Evolutionary conservation across 2,797 vertebrate genomes (phyloP), one percentile per base, ranked within the genome.

Genomic region (Pipistrellus nathusii): DNA sequence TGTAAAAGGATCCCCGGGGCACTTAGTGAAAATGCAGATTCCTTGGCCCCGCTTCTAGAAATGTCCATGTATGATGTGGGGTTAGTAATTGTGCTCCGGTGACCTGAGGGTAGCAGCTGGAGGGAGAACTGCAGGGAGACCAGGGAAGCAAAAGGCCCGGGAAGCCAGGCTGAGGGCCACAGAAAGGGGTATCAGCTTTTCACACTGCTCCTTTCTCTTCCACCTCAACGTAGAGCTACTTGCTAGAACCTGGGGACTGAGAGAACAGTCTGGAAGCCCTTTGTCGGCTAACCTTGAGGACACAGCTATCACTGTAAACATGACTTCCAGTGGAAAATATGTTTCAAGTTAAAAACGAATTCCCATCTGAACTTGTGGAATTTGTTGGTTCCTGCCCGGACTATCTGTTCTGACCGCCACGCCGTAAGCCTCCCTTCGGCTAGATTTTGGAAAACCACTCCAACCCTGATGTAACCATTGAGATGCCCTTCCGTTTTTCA

Each of bases 311-410:
- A 73, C n/a, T 88, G 59, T 41, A 51, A 88, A 84, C 6, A 13
- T 8, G 21, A 64, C 62, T 89, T 85, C 84, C 68, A 75, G 23
- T 68, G 32, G 86, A 89, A 96, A 55, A 85, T 53, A 11, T 92
- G 20, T 83, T 89, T 80, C 46, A 21, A 71, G 38, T 59, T 95
- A 82, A 93, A 89, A 68, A 48, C 9, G 4, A 78, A 82, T 90
- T 93, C 23, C 72, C 25, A 86, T 72, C 27, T 82, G 78, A 93
- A 68, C 51, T 21, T 90, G 76, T 35, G 55, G 41, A 57, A 76
- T 90, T 75, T 46, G 0, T 38, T 30, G 57, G 11, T 62, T 83
- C 64, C 75, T 84, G 15, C 68, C 17, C 18, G 68, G 14, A 41
- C 62, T 53, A 17, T 41, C 32, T 68, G 46, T 69, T n/a, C 27